Evolutionary conservation across 2,888 invertebrate species (phyloP).

Genomic region (Ochropleura plecta): DNA sequence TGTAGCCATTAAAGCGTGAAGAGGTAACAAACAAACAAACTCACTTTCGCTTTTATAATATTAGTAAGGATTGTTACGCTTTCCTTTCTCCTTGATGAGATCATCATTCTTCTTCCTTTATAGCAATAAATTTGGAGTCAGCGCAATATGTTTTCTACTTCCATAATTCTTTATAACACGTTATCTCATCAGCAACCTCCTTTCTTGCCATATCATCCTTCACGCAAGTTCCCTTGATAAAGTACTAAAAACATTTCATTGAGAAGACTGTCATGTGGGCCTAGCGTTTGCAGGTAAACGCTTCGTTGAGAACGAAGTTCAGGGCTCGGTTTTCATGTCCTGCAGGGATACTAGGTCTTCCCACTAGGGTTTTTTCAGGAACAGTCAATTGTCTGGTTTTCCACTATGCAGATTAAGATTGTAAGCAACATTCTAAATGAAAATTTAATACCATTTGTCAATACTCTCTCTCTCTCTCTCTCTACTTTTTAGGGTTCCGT

Average conservation of each 20-base stretch:
- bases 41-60: too few species aligned
- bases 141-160: too few species aligned
- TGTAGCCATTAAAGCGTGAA: too few species aligned
- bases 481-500: neutral
- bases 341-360: neutral
- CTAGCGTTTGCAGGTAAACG: too few species aligned
- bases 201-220: too few species aligned
- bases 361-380: neutral
- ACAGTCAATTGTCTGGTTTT: neutral
- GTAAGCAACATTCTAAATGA: neutral
- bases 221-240: conserved; percentile 6
- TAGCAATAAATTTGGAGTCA: too few species aligned
- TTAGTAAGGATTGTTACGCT: conserved; percentile 51
- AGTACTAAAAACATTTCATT: neutral
- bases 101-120: too few species aligned
- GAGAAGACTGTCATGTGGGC: neutral
- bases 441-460: neutral
- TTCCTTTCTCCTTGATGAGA: conserved; percentile 35
- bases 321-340: neutral
- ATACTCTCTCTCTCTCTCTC: neutral
- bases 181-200: too few species aligned
- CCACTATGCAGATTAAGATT: neutral
- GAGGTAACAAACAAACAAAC: too few species aligned
- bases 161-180: too few species aligned
- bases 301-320: neutral